Base-by-base conservation (phyloP, 2,888 invertebrate species). In the Cyrtodaria siliqua region DNA sequence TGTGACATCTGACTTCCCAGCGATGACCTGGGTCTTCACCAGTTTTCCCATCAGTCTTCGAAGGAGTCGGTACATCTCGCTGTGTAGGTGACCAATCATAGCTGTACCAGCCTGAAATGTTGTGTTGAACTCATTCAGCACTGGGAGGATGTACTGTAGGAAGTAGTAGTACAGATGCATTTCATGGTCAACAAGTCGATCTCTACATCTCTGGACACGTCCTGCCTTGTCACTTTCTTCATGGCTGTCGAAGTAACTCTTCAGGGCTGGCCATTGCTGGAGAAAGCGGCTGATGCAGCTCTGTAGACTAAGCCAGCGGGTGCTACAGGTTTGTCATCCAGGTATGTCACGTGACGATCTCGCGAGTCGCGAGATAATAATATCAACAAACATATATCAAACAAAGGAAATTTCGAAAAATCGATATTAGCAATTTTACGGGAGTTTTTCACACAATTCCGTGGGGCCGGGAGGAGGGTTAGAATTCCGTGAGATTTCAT, bases 191-290 rank as follows among this genome's bases (percentile, higher is more conserved):
- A 4, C 16, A 1, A 70, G n/a, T 16, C 47, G 24, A 0, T 59
- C 20, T 14, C 18, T 9, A 16, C 44, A 61, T n/a, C n/a, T n/a
- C 20, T 66, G 23, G n/a, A 78, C 56, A 20, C 62, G 12, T 3
- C 78, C 73, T n/a, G 56, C 27, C 20, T 60, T 73, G 27, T 76
- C 79, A 42, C 12, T 12, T 16, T 82, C 73, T 14, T 38, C 47
- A 56, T 82, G 73, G 50, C 67, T 67, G 20, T 38, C 14, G 44
- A 82, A 82, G 67, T 73, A 79, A 23, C 62, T 49, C 29, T 26
- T 47, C 0, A 79, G 52, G 6, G 69, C 69, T 27, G 60, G 29
- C 75, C 79, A 76, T 8, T 66, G 76, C 2, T 80, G 72, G 0
- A 76, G 57, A 9, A 62, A 12, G 2, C 72, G 23, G 0, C 18